Conservation (phyloP, 2,113 vertebrate genomes). For the Aphelocoma coerulescens region DNA sequence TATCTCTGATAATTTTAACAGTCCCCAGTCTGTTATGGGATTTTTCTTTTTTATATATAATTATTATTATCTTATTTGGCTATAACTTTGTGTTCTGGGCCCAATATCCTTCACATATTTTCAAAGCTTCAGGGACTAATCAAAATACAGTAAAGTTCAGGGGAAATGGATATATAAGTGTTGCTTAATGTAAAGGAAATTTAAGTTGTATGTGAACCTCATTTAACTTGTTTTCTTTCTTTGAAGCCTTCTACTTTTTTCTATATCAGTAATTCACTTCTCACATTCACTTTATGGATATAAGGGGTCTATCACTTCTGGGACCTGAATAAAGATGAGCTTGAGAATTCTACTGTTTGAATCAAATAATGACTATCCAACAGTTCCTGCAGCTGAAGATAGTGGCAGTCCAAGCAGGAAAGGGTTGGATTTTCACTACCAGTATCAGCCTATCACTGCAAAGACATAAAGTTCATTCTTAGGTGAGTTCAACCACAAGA, state of each 20-base stretch:
- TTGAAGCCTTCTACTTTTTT: neutral
- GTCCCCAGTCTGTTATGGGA: conserved; percentile 18
- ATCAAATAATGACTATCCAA: neutral
- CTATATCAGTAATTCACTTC: neutral
- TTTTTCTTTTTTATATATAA: neutral
- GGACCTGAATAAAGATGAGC: neutral
- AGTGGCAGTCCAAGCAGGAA: neutral
- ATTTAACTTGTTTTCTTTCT: neutral
- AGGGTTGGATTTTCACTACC: neutral
- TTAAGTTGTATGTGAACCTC: neutral
- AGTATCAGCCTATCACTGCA: neutral
- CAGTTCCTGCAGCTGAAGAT: neutral
- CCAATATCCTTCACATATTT: neutral
- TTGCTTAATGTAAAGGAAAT: conserved; percentile 13
- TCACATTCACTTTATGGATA: neutral
- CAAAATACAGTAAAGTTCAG: neutral
- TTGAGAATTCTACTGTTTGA: neutral
- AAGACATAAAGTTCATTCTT: neutral
- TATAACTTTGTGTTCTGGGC: neutral
- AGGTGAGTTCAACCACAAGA: neutral
- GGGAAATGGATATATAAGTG: neutral
- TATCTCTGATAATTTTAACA: conserved; percentile 65
- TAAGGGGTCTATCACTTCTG: neutral
- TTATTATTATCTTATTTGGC: neutral
- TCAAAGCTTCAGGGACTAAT: conserved; percentile 6